Percentiles rank a stretch among this genome's conserved stretches.
phyloP scores from a whole-genome alignment of 2,113 vertebrate species.

The Zonotrichia leucophrys region DNA sequence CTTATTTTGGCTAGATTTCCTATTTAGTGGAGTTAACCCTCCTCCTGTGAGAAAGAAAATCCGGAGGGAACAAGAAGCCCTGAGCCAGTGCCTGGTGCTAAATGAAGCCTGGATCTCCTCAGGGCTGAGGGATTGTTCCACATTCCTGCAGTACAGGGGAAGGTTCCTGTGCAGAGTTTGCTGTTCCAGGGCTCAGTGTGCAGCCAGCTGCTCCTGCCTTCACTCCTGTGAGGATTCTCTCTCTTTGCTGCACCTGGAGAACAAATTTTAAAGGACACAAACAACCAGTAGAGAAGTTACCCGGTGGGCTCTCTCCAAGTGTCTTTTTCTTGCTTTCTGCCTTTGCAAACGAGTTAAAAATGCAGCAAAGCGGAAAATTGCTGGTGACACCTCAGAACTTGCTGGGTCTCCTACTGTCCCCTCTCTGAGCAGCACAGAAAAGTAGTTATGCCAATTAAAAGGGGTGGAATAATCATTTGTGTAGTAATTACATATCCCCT shows the following conservation, averaged over 20 bases:
- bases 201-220: background rate
- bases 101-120: background rate
- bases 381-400: background rate
- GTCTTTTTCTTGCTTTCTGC: background rate
- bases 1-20: background rate
- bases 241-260: background rate
- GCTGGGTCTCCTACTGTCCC: background rate
- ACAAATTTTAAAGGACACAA: background rate
- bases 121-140: background rate
- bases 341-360: constrained; percentile 13
- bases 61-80: background rate
- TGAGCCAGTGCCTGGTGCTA: background rate
- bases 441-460: background rate
- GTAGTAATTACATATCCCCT: no score
- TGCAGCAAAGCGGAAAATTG: background rate
- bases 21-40: background rate
- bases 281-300: background rate
- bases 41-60: background rate
- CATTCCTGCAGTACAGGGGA: background rate
- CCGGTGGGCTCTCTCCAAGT: background rate
- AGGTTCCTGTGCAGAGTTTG: background rate
- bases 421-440: background rate
- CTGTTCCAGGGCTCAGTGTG: background rate
- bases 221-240: background rate
- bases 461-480: background rate